These are phyloP conservation scores for Lasioglossum vierecki DNA, from an alignment of 2,888 invertebrate species.

Conservation along the genomic window DNA sequence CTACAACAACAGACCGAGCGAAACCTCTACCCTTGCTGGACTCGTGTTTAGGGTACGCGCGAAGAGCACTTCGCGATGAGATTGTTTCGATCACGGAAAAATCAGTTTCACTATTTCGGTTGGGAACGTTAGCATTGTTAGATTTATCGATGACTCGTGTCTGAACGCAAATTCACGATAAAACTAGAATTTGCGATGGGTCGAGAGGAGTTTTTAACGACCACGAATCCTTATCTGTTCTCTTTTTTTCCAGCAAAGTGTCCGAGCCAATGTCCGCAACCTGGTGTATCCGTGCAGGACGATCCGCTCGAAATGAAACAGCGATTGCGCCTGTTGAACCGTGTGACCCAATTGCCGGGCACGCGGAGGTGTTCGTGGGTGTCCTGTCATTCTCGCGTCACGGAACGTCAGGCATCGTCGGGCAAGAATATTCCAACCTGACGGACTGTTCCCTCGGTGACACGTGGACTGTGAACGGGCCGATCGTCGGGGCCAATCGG, in stretches of 20 bases:
- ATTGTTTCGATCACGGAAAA: not conserved
- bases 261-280: not conserved
- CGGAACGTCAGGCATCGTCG: slow-evolving; percentile 45
- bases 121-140: too few species aligned
- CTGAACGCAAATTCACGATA: not conserved
- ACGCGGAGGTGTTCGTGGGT: slow-evolving; percentile 19
- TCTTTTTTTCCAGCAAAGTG: not conserved
- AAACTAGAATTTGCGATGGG: not conserved
- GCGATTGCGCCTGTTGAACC: slow-evolving; percentile 15
- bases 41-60: slow-evolving; percentile 17
- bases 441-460: slow-evolving; percentile 39
- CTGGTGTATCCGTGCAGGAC: not conserved
- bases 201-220: not conserved
- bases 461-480: slow-evolving; percentile 15
- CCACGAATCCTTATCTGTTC: not conserved
- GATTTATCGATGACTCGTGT: not conserved
- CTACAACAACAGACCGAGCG: slow-evolving; percentile 33
- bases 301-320: slow-evolving; percentile 26
- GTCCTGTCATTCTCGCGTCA: slow-evolving; percentile 49
- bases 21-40: not conserved
- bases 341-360: slow-evolving; percentile 12
- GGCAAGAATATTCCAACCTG: slow-evolving; percentile 52
- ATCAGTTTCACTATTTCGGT: not conserved
- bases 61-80: not conserved
- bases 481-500: slow-evolving; percentile 47